These are phyloP conservation scores for Danaus melanippus DNA, from an alignment of 1,140 invertebrate species.

Conservation along the genomic window DNA sequence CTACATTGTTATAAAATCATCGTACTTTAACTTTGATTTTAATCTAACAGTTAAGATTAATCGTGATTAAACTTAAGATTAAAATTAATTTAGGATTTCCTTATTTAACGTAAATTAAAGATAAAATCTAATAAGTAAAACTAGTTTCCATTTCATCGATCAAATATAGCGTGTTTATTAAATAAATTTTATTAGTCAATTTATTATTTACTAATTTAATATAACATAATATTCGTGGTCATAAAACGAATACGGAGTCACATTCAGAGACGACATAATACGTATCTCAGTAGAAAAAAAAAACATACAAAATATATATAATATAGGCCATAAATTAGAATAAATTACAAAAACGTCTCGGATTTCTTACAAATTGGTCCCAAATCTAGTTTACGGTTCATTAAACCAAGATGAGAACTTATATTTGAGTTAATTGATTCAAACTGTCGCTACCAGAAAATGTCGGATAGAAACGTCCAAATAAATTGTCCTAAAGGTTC, in stretches of 20 bases:
- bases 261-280: conserved; percentile 1
- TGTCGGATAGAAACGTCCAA: conserved; percentile 64
- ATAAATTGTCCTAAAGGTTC: conserved; percentile 33
- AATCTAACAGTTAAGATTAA: too few relatives aligned
- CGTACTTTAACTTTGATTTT: too few relatives aligned
- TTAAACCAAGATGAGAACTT: conserved; percentile 60
- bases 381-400: conserved; percentile 45
- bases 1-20: too few relatives aligned
- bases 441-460: conserved; percentile 63
- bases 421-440: conserved; percentile 64
- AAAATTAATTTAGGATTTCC: too few relatives aligned
- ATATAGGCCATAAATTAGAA: conserved; percentile 7
- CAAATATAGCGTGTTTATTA: neutral
- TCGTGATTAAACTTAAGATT: too few relatives aligned
- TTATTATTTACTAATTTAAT: conserved; percentile 2
- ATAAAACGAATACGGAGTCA: neutral
- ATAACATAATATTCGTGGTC: neutral
- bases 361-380: conserved; percentile 52
- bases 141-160: neutral
- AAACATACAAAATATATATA: conserved; percentile 2
- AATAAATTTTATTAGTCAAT: conserved; percentile 3
- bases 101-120: neutral
- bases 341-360: conserved; percentile 16
- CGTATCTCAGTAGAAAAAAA: too few relatives aligned
- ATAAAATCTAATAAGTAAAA: conserved; percentile 1